Evolutionary conservation across 2,888 invertebrate genomes (phyloP).

Genomic region (Phasia obesa): DNA sequence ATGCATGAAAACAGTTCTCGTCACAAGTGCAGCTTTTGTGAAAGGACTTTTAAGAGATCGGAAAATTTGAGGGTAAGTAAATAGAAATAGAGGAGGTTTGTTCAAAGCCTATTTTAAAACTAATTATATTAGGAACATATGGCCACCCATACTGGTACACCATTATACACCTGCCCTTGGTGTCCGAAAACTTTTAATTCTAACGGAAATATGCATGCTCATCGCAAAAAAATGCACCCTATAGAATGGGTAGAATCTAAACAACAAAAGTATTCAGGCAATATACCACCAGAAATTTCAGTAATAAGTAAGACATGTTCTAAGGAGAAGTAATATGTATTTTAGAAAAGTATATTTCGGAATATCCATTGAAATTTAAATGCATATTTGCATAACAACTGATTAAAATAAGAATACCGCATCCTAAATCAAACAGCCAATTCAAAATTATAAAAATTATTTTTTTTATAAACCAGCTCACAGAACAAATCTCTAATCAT

Average conservation of each 20-base stretch:
- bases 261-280: slow-evolving; percentile 42
- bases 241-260: slow-evolving; percentile 74
- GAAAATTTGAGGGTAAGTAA: slow-evolving; percentile 67
- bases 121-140: slow-evolving; percentile 78
- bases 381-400: no score
- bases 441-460: no score
- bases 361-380: no score
- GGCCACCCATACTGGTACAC: slow-evolving; percentile 80
- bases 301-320: no score
- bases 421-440: no score
- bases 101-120: not conserved
- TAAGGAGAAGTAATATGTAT: no score
- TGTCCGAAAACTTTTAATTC: slow-evolving; percentile 82
- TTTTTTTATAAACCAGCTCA: no score
- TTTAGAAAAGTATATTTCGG: no score
- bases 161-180: slow-evolving; percentile 80
- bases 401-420: no score
- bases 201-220: slow-evolving; percentile 81
- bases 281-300: slow-evolving; percentile 2
- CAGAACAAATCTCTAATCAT: no score
- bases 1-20: slow-evolving; percentile 78
- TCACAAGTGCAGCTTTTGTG: slow-evolving; percentile 79
- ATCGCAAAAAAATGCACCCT: slow-evolving; percentile 80
- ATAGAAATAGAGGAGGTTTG: not conserved
- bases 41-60: slow-evolving; percentile 80